These are phyloP conservation scores for Rotaria macrura DNA, from an alignment of 2,888 invertebrate genomes.

Conservation along the genomic window DNA sequence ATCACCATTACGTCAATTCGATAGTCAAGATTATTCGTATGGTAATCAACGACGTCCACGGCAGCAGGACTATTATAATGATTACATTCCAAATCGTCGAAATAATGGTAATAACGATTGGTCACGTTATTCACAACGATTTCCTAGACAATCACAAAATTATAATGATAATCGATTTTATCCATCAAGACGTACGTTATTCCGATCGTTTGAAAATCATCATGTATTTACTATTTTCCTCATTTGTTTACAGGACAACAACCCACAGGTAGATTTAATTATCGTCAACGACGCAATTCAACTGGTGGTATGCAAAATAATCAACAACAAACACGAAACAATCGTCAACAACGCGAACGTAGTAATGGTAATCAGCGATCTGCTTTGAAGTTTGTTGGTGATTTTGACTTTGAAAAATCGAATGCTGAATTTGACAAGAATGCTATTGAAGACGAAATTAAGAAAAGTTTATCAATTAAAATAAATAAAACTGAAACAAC, in stretches of 20 bases:
- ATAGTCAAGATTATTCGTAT: background rate
- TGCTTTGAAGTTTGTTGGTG: slow-evolving; percentile 76
- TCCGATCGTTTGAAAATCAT: too few relatives aligned
- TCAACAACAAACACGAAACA: slow-evolving; percentile 12
- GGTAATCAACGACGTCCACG: background rate
- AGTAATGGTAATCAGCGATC: background rate
- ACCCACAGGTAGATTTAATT: background rate
- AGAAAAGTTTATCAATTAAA: slow-evolving; percentile 65
- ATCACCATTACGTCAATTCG: background rate
- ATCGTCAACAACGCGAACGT: slow-evolving; percentile 24
- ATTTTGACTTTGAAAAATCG: slow-evolving; percentile 96
- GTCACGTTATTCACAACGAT: slow-evolving; percentile 24
- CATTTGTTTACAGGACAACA: background rate
- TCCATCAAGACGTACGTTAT: background rate
- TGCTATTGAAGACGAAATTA: slow-evolving; percentile 68
- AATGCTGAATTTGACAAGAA: slow-evolving; percentile 78
- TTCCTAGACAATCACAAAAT: slow-evolving; percentile 6
- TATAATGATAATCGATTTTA: background rate
- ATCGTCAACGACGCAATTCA: background rate
- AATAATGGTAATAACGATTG: background rate
- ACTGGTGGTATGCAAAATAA: background rate
- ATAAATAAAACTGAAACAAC: background rate
- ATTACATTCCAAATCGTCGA: background rate
- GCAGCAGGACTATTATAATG: background rate
- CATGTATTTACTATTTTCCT: background rate